A percentile compares a stretch with the other conserved stretches of the same genome.
phyloP scores from a whole-genome alignment of 2,797 vertebrate species.

The Gobio occitaniae region DNA sequence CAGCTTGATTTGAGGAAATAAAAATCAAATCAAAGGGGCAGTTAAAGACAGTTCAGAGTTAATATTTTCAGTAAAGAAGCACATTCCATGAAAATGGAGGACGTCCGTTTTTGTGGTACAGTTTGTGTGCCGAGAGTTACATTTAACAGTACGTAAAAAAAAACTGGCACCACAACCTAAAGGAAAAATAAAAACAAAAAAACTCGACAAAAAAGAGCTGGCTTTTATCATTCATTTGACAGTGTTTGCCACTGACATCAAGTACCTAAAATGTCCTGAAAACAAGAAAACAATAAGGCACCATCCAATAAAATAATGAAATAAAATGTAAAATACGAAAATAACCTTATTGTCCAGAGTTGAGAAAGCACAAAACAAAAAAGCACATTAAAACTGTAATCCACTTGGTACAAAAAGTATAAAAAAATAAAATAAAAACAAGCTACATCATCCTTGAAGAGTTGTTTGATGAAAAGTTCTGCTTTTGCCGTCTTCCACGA shows the following conservation, averaged over 20 bases:
- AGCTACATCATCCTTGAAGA: conserved; percentile 97
- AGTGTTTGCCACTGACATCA: conserved; percentile 74
- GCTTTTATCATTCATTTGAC: conserved; percentile 73
- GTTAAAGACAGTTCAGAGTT: conserved; percentile 48
- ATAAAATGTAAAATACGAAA: conserved; percentile 51
- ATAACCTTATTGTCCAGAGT: conserved; percentile 64
- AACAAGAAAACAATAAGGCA: conserved; percentile 74
- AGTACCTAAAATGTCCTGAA: conserved; percentile 83
- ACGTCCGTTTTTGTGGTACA: conserved; percentile 67
- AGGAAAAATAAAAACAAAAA: conserved; percentile 30
- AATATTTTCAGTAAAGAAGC: conserved; percentile 73
- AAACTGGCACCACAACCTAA: conserved; percentile 34
- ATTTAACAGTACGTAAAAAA: conserved; percentile 57
- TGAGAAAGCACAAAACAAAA: conserved; percentile 59
- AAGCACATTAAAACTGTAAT: conserved; percentile 90
- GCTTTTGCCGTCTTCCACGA: conserved; percentile 95
- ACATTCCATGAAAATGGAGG: conserved; percentile 84
- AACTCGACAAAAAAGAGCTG: conserved; percentile 48
- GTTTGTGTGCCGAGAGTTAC: conserved; percentile 56
- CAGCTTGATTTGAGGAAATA: conserved; percentile 55
- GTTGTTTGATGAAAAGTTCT: conserved; percentile 94
- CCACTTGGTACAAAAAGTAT: conserved; percentile 81
- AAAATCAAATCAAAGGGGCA: conserved; percentile 37
- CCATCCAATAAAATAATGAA: conserved; percentile 65
- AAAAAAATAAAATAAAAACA: conserved; percentile 73